These are phyloP conservation scores for Blera fallax DNA, from an alignment of 2,888 invertebrate genomes.

Conservation along the genomic window DNA sequence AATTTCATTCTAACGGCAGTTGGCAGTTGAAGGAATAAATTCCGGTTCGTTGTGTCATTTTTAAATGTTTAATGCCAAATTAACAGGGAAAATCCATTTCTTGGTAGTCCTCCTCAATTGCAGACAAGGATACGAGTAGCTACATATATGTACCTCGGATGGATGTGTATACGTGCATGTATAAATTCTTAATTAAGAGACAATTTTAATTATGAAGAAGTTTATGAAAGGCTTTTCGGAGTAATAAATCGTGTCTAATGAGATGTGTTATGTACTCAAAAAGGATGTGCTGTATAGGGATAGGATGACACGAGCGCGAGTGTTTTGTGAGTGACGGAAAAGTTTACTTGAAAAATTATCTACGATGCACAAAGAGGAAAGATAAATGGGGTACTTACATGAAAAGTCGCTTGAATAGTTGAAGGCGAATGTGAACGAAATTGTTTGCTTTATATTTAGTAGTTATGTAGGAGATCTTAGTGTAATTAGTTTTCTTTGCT, in stretches of 20 bases:
- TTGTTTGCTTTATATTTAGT: neutral
- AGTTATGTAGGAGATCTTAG: neutral
- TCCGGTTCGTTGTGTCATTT: slow-evolving; percentile 35
- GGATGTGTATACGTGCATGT: neutral
- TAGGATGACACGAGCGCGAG: neutral
- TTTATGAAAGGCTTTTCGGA: slow-evolving; percentile 19
- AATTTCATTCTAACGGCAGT: slow-evolving; percentile 3
- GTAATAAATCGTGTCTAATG: slow-evolving; percentile 35
- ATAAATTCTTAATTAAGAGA: slow-evolving; percentile 46
- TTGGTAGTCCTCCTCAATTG: neutral
- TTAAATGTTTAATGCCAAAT: slow-evolving; percentile 38
- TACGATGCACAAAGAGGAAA: neutral
- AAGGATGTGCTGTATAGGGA: neutral
- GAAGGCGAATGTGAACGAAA: neutral
- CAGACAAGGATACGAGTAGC: neutral
- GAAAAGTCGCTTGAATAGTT: neutral
- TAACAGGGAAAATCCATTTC: slow-evolving; percentile 33
- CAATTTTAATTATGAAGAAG: slow-evolving; percentile 47
- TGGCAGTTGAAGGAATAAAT: slow-evolving; percentile 1
- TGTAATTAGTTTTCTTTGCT: neutral
- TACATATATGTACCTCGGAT: neutral
- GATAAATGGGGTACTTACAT: neutral
- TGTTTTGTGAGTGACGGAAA: neutral
- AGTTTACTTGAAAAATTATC: neutral
- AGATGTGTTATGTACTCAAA: slow-evolving; percentile 14